Percentiles rank a stretch among this genome's conserved stretches.
Conservation (phyloP, 2,797 vertebrate species). For the Pampus argenteus region DNA sequence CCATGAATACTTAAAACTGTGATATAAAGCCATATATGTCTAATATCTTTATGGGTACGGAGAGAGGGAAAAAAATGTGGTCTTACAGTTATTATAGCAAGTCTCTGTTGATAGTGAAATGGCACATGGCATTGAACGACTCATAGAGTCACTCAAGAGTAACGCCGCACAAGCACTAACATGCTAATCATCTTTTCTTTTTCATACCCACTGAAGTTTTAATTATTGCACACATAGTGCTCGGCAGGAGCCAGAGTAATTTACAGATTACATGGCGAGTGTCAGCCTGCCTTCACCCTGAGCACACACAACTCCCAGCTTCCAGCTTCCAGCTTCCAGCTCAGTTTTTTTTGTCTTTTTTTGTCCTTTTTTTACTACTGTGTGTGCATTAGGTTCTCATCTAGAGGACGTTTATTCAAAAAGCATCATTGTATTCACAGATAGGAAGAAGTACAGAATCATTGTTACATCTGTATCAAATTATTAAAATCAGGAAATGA, state of each 20-base stretch:
- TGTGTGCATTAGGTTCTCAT: slow-evolving; percentile 32
- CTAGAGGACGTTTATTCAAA: slow-evolving; percentile 46
- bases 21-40: not conserved
- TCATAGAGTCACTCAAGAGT: slow-evolving; percentile 59
- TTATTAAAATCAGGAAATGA: not conserved
- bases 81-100: not conserved
- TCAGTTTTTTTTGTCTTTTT: slow-evolving; percentile 30
- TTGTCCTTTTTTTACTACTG: not conserved
- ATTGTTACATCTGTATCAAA: not conserved
- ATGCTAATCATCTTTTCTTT: slow-evolving; percentile 80
- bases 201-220: slow-evolving; percentile 75
- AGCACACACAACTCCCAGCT: slow-evolving; percentile 69
- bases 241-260: slow-evolving; percentile 73
- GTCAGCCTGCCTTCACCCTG: slow-evolving; percentile 72
- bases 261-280: slow-evolving; percentile 82
- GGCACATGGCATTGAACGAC: slow-evolving; percentile 21
- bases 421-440: slow-evolving; percentile 30
- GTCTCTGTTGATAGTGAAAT: slow-evolving; percentile 3
- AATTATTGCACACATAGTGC: slow-evolving; percentile 72
- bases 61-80: not conserved
- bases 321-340: slow-evolving; percentile 56
- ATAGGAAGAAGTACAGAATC: not conserved
- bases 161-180: slow-evolving; percentile 79
- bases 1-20: slow-evolving; percentile 3
- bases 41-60: not conserved